Base-by-base conservation (phyloP, 2,888 invertebrate species). In the Nebria brevicollis region DNA sequence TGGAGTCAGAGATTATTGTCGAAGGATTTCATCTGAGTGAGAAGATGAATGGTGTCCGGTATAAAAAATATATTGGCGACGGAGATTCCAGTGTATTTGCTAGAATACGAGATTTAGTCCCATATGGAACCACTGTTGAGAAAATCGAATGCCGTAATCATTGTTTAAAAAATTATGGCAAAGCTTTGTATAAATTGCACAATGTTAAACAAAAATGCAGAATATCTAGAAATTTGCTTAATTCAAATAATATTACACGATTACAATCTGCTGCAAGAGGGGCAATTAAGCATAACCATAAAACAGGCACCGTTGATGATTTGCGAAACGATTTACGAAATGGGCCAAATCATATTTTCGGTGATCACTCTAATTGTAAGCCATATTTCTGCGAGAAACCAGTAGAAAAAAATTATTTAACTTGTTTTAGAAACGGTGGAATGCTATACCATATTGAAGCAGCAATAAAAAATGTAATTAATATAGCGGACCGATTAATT, bases 71-170 rank as follows among this genome's bases (percentile, higher is more conserved):
- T 66, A 84, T 88, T 11, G 87, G 86, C 13, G 87, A 87, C 83
- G 87, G 87, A 10, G 88, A 88, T 81, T 85, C 86, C 10, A 86
- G 85, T 13, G 87, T 87, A 1, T 86, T 84, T 73, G 82, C 83
- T 72, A 83, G 83, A 83, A 84, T 87, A 3, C 10, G 82, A 15
- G 83, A 86, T 81, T 73, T 20, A 20, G 20, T 20, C 20, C 20
- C 20, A 20, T 20, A 20, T 20, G 20, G 20, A 20, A 20, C 20
- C 72, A 26, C 82, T 84, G 77, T 77, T 2, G n/a, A 85, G 77
- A 88, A 87, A 85, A 82, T 87, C 2, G 87, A 87, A 82, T 88
- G 88, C 81, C 80, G 68, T 7, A 87, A 86, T 77, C 86, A 88
- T 81, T 74, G 87, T 15, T 73, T 85, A 8, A 82, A 75, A 77